phyloP scores from a whole-genome alignment of 23 tunicate species.

The Aplidium turbinatum region DNA sequence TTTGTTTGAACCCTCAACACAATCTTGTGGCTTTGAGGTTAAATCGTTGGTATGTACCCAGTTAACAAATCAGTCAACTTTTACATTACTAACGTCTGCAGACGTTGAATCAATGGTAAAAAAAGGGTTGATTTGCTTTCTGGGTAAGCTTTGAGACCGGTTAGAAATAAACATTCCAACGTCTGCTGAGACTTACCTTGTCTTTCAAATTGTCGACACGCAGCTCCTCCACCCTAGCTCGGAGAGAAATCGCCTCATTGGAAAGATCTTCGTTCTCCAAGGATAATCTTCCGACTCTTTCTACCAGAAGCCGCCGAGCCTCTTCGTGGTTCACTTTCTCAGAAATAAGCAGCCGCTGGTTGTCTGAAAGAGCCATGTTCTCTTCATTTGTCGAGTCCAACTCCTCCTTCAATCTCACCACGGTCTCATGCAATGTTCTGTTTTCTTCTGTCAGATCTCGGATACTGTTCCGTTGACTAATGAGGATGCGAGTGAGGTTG shows the following conservation, averaged over 20 bases:
- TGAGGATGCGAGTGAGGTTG: slow-evolving; percentile 7
- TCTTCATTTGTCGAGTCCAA: not conserved
- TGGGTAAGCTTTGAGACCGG: no score
- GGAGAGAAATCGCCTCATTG: not conserved
- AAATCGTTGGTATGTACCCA: no score
- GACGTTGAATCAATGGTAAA: no score
- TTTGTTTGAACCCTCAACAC: no score
- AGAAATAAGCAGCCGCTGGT: not conserved
- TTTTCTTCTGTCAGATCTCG: slow-evolving; percentile 5
- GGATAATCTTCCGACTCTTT: not conserved
- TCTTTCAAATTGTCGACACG: no score
- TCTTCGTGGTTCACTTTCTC: not conserved
- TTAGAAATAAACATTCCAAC: no score
- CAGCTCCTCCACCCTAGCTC: no score
- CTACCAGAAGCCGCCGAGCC: not conserved
- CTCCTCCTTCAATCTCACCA: not conserved
- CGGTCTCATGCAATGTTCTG: not conserved
- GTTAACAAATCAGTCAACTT: no score
- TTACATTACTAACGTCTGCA: no score
- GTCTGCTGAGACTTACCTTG: no score
- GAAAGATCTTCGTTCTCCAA: not conserved
- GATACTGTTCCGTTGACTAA: not conserved
- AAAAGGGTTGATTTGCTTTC: no score
- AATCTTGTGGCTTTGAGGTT: no score
- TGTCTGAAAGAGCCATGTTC: not conserved